Evolutionary conservation across 2,888 invertebrate genomes (phyloP).

Genomic region (Capitulum mitella): DNA sequence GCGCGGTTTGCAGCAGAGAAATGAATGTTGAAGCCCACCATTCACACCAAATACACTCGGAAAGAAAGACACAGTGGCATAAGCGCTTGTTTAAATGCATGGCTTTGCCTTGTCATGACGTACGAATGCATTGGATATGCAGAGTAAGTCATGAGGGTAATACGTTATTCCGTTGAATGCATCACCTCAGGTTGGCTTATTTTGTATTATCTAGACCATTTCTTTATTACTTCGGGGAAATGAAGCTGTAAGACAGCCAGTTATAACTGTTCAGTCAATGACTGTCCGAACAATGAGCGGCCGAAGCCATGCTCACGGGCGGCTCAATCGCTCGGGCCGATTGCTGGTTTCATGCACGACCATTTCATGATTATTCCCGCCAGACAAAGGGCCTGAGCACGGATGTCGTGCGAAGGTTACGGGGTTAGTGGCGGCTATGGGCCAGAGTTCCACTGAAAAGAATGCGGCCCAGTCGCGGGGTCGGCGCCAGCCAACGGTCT

Average conservation of each 20-base stretch:
- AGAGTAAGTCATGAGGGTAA: background rate
- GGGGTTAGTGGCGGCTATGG: background rate
- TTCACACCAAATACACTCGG: too few species aligned
- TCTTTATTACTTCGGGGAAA: too few species aligned
- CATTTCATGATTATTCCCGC: background rate
- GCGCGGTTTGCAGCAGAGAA: too few species aligned
- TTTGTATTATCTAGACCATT: too few species aligned
- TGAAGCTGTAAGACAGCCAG: background rate
- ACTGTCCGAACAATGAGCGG: background rate
- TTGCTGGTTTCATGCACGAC: background rate
- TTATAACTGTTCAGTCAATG: background rate
- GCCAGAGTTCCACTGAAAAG: background rate
- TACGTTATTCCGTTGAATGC: background rate
- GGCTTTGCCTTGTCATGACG: background rate
- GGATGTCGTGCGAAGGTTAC: background rate
- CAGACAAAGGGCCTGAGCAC: background rate
- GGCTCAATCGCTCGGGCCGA: background rate
- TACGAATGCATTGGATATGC: background rate
- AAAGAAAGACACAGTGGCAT: background rate
- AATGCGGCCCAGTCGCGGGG: background rate
- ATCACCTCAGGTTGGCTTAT: too few species aligned
- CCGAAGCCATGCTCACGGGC: background rate
- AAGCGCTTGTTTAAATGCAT: background rate
- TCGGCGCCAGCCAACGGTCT: background rate
- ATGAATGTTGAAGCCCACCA: too few species aligned